These are phyloP conservation scores for Mesorhabditis sp. DNA, from an alignment of 2,888 invertebrate species.

Conservation along the genomic window DNA sequence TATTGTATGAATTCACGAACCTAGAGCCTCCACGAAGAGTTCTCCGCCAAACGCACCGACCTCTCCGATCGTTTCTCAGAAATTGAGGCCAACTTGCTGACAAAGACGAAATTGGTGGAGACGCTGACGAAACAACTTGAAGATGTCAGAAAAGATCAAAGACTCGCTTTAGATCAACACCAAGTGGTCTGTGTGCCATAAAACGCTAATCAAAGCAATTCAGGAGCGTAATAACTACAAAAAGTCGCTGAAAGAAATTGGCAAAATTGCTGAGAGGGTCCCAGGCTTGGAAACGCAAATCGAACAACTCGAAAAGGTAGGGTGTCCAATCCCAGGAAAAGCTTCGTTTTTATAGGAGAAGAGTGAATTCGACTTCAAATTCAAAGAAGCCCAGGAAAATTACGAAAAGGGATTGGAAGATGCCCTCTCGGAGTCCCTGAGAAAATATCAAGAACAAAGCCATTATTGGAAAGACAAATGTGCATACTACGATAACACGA, in stretches of 20 bases:
- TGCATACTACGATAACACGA: constrained; percentile 27
- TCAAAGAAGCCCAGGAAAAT: constrained; percentile 33
- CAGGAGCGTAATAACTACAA: constrained; percentile 32
- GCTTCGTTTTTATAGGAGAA: constrained; percentile 24
- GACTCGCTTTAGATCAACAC: constrained; percentile 1
- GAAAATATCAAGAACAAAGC: constrained; percentile 43
- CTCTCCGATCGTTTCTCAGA: constrained; percentile 48
- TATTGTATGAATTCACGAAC: constrained; percentile 10
- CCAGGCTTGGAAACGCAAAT: constrained; percentile 47
- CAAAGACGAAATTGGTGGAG: constrained; percentile 51
- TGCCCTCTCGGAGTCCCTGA: constrained; percentile 41
- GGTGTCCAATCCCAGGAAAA: neutral
- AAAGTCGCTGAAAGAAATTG: constrained; percentile 26
- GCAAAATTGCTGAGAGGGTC: constrained; percentile 36
- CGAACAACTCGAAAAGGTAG: constrained; percentile 35
- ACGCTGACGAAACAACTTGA: constrained; percentile 24
- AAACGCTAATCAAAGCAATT: neutral
- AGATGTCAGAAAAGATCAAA: constrained; percentile 21
- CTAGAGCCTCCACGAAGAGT: constrained; percentile 47
- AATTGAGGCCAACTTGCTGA: constrained; percentile 47
- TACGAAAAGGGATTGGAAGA: constrained; percentile 46
- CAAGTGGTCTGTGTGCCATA: neutral
- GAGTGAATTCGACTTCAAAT: constrained; percentile 34
- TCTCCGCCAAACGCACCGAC: constrained; percentile 38
- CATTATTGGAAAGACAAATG: constrained; percentile 51